phyloP scores from a whole-genome alignment of 2,113 vertebrate genomes.

The Zosterops hypoxanthus region DNA sequence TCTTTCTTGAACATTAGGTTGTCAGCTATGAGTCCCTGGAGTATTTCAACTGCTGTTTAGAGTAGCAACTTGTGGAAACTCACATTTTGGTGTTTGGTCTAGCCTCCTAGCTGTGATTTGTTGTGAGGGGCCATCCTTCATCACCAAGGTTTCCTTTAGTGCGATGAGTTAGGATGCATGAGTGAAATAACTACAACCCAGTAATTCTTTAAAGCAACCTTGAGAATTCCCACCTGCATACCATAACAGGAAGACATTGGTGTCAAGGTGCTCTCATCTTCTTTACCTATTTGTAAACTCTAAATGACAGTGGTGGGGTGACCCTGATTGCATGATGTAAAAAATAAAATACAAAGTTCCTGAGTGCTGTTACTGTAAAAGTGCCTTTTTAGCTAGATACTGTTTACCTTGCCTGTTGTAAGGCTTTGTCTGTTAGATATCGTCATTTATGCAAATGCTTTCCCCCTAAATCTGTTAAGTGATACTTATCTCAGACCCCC shows the following conservation, averaged over 20 bases:
- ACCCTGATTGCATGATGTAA: background rate
- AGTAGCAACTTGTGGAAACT: background rate
- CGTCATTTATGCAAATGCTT: no score
- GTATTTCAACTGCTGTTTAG: background rate
- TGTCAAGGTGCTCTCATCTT: background rate
- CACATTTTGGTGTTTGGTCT: background rate
- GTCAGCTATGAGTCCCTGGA: background rate
- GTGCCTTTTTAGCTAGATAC: no score
- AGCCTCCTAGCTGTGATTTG: background rate
- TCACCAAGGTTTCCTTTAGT: background rate
- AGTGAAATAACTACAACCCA: background rate
- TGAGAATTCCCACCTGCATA: background rate
- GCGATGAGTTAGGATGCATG: background rate
- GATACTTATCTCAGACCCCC: no score
- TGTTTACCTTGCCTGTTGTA: no score
- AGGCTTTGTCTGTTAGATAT: no score
- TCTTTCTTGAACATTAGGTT: background rate
- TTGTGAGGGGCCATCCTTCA: background rate
- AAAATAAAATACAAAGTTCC: no score
- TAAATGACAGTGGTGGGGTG: background rate
- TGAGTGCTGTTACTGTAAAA: no score
- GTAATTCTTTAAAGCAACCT: background rate
- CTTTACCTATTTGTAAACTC: background rate
- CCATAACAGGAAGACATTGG: rapidly evolving
- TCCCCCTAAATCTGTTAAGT: no score